Conservation (phyloP, 2,888 invertebrate species). For the Eristalis tenax region DNA sequence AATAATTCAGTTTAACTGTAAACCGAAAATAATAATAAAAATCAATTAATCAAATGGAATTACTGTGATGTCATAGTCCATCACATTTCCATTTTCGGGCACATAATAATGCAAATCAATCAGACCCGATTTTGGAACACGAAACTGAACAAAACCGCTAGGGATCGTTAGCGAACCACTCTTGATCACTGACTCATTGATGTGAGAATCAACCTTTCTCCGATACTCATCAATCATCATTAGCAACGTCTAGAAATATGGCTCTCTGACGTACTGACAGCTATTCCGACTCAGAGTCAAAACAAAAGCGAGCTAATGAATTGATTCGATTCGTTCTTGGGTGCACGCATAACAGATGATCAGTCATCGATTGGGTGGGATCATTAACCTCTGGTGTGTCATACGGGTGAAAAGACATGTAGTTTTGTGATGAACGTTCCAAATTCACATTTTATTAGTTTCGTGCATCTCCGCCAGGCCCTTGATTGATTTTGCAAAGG, state of each 20-base stretch:
- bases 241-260: not conserved
- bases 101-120: not conserved
- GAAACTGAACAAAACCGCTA: not conserved
- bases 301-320: not conserved
- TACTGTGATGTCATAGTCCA: not conserved
- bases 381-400: not conserved
- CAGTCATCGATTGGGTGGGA: not conserved
- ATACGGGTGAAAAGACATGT: not conserved
- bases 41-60: not conserved
- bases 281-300: not conserved
- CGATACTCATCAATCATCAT: not conserved
- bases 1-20: not conserved
- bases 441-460: not conserved
- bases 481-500: not conserved
- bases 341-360: not conserved
- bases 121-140: not conserved
- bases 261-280: not conserved
- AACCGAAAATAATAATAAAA: not conserved
- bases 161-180: not conserved
- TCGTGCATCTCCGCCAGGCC: not conserved
- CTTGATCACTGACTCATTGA: not conserved
- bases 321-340: not conserved
- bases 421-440: not conserved
- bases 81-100: not conserved
- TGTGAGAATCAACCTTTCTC: not conserved